phyloP scores from a whole-genome alignment of 2,113 vertebrate genomes.

The Hippocampus zosterae region DNA sequence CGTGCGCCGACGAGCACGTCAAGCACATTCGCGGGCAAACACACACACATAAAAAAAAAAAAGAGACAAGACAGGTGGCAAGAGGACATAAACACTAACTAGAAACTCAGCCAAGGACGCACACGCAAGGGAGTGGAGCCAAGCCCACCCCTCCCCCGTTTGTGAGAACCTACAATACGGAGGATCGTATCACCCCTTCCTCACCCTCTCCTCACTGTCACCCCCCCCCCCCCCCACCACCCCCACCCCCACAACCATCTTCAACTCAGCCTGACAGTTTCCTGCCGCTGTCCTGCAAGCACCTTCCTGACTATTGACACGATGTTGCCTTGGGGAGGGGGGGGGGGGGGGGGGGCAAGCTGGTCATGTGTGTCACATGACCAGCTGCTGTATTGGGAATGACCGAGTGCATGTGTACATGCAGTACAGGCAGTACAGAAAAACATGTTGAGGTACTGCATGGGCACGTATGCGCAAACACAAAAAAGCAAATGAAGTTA shows the following conservation, averaged over 20 bases:
- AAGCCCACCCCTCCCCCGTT: slow-evolving; percentile 18
- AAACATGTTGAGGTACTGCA: neutral
- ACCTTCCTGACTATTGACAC: slow-evolving; percentile 67
- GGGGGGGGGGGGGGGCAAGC: too few species aligned
- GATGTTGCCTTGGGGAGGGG: slow-evolving; percentile 26
- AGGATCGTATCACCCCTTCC: slow-evolving; percentile 59
- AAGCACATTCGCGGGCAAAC: slow-evolving; percentile 57
- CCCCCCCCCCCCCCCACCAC: slow-evolving; percentile 31
- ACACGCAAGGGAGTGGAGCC: slow-evolving; percentile 42
- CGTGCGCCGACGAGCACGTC: slow-evolving; percentile 43
- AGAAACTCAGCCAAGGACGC: slow-evolving; percentile 55
- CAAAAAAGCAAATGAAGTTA: slow-evolving; percentile 12
- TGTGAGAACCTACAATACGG: slow-evolving; percentile 52
- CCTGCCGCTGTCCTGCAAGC: slow-evolving; percentile 62
- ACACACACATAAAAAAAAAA: slow-evolving; percentile 15
- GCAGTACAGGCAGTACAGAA: neutral
- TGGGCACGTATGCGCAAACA: slow-evolving; percentile 18
- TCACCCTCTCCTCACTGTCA: slow-evolving; percentile 39
- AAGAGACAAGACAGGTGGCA: neutral
- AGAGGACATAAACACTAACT: slow-evolving; percentile 50
- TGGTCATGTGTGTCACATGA: slow-evolving; percentile 66
- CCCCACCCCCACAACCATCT: slow-evolving; percentile 36
- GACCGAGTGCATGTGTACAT: slow-evolving; percentile 46
- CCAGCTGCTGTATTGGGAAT: slow-evolving; percentile 68
- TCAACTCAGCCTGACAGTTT: slow-evolving; percentile 51